phyloP scores from a whole-genome alignment of 2,113 vertebrate genomes.

The Ondatra zibethicus region DNA sequence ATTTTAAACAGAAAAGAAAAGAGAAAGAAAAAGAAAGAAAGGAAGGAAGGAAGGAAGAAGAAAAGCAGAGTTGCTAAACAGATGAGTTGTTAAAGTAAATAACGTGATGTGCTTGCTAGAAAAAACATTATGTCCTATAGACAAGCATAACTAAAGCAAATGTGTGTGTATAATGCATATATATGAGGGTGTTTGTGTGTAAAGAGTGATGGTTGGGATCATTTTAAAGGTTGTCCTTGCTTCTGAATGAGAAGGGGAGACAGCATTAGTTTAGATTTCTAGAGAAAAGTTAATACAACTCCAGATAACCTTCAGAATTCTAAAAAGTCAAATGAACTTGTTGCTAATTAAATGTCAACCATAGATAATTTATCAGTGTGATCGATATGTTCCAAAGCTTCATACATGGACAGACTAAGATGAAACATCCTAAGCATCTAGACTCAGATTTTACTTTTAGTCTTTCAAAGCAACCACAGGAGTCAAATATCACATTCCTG shows the following conservation, averaged over 20 bases:
- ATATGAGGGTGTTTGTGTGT: neutral
- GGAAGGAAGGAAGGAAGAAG: neutral
- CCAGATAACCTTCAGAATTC: conserved; percentile 38
- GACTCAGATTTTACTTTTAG: neutral
- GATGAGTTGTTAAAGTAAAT: neutral
- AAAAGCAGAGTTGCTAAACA: neutral
- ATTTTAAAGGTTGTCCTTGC: conserved; percentile 13
- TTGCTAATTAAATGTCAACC: conserved; percentile 55
- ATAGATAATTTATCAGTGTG: conserved; percentile 20
- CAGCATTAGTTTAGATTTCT: neutral
- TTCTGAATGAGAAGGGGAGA: neutral
- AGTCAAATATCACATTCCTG: neutral
- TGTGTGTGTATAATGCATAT: neutral
- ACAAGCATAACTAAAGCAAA: neutral
- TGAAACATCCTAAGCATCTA: conserved; percentile 17
- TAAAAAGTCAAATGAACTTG: conserved; percentile 55
- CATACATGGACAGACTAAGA: neutral
- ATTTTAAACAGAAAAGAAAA: neutral
- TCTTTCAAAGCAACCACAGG: neutral
- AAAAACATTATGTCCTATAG: neutral
- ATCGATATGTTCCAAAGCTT: conserved; percentile 4
- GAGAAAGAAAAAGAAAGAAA: neutral
- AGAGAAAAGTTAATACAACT: conserved; percentile 9
- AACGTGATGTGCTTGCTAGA: neutral
- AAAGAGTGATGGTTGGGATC: neutral